These are phyloP conservation scores for Spongia lamella DNA, from an alignment of 37 sponge, comb jelly and placozoan genomes.

Conservation along the genomic window DNA sequence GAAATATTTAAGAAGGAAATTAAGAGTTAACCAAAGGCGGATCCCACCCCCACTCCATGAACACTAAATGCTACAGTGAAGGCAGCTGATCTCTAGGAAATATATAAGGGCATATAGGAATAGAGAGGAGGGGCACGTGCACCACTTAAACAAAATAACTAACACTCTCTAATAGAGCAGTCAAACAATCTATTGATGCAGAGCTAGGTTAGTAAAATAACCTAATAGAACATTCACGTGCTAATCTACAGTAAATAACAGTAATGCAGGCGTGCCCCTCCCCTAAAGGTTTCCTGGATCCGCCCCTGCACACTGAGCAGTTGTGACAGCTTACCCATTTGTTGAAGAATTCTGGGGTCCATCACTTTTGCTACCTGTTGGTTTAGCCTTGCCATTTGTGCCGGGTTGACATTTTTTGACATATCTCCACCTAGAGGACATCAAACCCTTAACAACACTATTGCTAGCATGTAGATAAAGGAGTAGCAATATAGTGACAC, in stretches of 20 bases:
- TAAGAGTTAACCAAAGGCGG: too few relatives aligned
- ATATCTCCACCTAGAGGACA: slow-evolving; percentile 81
- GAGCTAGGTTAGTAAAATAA: neutral
- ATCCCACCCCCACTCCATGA: too few relatives aligned
- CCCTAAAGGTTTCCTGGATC: neutral
- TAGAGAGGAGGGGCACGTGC: too few relatives aligned
- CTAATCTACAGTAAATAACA: too few relatives aligned
- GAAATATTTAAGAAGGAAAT: too few relatives aligned
- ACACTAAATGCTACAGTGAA: too few relatives aligned
- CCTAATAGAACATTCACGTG: neutral
- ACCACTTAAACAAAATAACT: too few relatives aligned
- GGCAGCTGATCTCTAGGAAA: too few relatives aligned
- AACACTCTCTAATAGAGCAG: neutral
- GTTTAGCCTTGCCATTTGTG: slow-evolving; percentile 94
- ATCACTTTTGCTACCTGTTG: slow-evolving; percentile 97
- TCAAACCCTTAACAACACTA: neutral
- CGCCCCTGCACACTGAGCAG: neutral
- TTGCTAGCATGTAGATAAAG: neutral
- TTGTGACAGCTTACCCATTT: slow-evolving; percentile 83
- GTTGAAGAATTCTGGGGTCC: slow-evolving; percentile 89
- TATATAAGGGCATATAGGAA: too few relatives aligned
- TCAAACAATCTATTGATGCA: neutral
- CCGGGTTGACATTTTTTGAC: slow-evolving; percentile 87
- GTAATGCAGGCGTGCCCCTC: neutral
- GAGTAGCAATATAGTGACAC: neutral